Base-by-base conservation (phyloP, 2,113 vertebrate species). In the Bos indicus region DNA sequence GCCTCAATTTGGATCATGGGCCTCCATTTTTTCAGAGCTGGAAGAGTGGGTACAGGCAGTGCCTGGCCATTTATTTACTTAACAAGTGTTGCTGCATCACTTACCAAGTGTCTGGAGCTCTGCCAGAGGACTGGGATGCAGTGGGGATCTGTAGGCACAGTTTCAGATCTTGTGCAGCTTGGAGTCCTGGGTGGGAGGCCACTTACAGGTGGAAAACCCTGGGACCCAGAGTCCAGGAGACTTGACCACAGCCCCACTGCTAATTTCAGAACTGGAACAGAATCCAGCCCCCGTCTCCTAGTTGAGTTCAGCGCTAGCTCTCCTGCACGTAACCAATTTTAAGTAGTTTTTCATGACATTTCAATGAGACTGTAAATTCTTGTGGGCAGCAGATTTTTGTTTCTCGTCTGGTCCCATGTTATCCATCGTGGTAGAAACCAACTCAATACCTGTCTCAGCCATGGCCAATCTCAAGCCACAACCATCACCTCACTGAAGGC, bases 281-380 rank as follows among this genome's bases (percentile, higher is more conserved):
- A 46, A 9, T 36, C 21, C 19, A 5, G 40, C 40, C 88, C 52
- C 46, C 19, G 48, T 25, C 56, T 67, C 77, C 33, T 54, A 7
- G 13, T 1, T 19, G 28, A 54, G 40, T 64, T 51, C 52, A 12
- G 1, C 1, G 4, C 43, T 43, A 36, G 23, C 8, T 82, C 36
- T 71, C 48, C 7, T 0, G 2, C 25, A 36, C 0, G 3, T 0
- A 5, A 36, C 1, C 2, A 19, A 2, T 26, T 91, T 46, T 33
- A 48, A 57, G 23, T 95, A 33, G 40, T 46, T 56, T 17, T 26
- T 56, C 40, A 59, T 8, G 51, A 46, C 40, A 52, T 33, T 52
- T 59, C 40, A 15, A 0, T 33, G 71, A 46, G 77, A 80, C 14
- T 12, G 14, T 46, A 85, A 84, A 88, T 13, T 85, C 54, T 25